Conservation (phyloP, 2,888 invertebrate genomes). For the Melinopterus prodromus region DNA sequence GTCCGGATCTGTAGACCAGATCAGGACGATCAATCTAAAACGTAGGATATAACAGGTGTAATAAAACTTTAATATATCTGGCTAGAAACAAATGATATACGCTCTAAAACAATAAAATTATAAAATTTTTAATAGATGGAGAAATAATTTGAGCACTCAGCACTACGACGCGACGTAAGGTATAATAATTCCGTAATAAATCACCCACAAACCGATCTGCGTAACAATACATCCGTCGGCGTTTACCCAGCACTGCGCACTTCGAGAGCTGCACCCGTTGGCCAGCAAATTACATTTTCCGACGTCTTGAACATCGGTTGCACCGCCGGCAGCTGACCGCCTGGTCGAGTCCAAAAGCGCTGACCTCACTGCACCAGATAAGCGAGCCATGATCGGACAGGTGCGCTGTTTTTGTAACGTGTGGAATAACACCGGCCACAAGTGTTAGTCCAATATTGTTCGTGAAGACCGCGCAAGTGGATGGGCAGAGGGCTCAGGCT, state of each 20-base stretch:
- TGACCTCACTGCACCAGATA: not conserved
- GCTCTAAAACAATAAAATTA: too few relatives aligned
- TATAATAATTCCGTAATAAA: not conserved
- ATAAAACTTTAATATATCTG: too few relatives aligned
- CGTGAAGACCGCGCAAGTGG: not conserved
- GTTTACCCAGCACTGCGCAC: not conserved
- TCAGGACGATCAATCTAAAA: too few relatives aligned
- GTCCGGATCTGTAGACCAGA: too few relatives aligned
- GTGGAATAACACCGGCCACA: not conserved
- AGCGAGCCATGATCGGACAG: not conserved
- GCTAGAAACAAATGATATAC: too few relatives aligned
- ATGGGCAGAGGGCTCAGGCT: not conserved
- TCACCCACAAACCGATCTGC: not conserved
- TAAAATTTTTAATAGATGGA: too few relatives aligned
- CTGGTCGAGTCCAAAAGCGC: not conserved
- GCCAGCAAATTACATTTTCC: not conserved
- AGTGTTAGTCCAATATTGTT: conserved; percentile 4
- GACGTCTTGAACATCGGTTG: not conserved
- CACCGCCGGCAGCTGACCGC: not conserved
- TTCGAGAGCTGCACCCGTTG: not conserved
- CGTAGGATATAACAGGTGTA: too few relatives aligned
- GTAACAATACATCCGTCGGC: not conserved
- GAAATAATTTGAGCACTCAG: too few relatives aligned
- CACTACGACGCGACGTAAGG: too few relatives aligned
- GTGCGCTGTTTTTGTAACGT: not conserved